These are phyloP conservation scores for Musca domestica DNA, from an alignment of 1,140 invertebrate species.

Conservation along the genomic window DNA sequence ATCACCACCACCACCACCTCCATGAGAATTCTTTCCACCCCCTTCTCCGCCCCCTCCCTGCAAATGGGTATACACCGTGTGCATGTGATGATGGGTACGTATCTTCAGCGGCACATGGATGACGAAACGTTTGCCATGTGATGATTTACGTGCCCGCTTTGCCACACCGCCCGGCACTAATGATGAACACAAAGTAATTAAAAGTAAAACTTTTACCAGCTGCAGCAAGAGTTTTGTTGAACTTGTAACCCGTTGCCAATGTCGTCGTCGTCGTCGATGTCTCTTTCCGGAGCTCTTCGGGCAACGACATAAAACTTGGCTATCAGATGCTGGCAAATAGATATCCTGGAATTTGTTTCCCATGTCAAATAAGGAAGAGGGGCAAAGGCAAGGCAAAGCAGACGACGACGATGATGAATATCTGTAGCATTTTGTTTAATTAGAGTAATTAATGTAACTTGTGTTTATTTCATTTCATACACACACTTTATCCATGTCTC, in stretches of 20 bases:
- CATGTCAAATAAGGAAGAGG: no score
- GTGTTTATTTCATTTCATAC: no score
- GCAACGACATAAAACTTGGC: no score
- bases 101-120: constrained; percentile 49
- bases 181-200: constrained; percentile 1
- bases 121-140: constrained; percentile 36
- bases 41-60: constrained; percentile 27
- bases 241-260: constrained; percentile 6
- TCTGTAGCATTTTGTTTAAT: no score
- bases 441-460: no score
- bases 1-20: not conserved
- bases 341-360: no score
- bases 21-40: not conserved
- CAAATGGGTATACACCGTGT: constrained; percentile 44
- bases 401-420: no score
- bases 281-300: no score
- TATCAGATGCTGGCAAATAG: no score
- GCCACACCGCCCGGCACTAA: not conserved
- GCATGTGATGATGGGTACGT: constrained; percentile 49
- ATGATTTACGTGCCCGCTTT: constrained; percentile 30
- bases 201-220: constrained; percentile 11
- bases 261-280: no score
- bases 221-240: not conserved
- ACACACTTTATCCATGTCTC: no score
- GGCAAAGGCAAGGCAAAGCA: no score